These are phyloP conservation scores for Crocuta crocuta DNA, from an alignment of 2,113 vertebrate species.

Conservation along the genomic window DNA sequence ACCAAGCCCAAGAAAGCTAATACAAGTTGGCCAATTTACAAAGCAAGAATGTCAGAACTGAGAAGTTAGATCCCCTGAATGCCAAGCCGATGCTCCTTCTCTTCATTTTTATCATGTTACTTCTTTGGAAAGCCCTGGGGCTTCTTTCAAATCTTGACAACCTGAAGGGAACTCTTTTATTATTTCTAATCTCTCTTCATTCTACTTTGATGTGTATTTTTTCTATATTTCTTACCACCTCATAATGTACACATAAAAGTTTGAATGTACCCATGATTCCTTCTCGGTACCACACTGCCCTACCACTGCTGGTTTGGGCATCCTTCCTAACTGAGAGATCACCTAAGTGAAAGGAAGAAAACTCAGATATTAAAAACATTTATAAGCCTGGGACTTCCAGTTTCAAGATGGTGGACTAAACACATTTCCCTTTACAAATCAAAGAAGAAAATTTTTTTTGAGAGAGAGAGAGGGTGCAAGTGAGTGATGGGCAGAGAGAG, in stretches of 20 bases:
- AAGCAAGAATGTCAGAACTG: not conserved
- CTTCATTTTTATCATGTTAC: not conserved
- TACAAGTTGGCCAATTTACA: not conserved
- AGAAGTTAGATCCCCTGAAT: not conserved
- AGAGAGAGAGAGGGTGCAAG: too few relatives aligned
- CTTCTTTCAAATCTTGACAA: constrained; percentile 26
- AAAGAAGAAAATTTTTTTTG: not conserved
- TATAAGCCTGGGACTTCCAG: not conserved
- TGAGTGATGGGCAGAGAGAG: too few relatives aligned
- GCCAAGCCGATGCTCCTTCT: not conserved
- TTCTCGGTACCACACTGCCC: not conserved
- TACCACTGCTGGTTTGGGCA: not conserved
- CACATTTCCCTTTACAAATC: not conserved
- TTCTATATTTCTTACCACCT: constrained; percentile 24
- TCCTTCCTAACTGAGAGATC: not conserved
- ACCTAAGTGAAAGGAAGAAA: not conserved
- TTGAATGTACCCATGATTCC: not conserved
- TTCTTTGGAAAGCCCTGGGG: not conserved
- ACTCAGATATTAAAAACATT: not conserved
- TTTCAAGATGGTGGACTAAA: not conserved
- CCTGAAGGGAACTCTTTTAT: not conserved
- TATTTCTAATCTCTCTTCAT: constrained; percentile 37
- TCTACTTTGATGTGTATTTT: not conserved
- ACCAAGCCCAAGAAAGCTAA: not conserved
- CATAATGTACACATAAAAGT: not conserved